Base-by-base conservation (phyloP, 1,140 invertebrate species). In the Alviniconcha marisindica region DNA sequence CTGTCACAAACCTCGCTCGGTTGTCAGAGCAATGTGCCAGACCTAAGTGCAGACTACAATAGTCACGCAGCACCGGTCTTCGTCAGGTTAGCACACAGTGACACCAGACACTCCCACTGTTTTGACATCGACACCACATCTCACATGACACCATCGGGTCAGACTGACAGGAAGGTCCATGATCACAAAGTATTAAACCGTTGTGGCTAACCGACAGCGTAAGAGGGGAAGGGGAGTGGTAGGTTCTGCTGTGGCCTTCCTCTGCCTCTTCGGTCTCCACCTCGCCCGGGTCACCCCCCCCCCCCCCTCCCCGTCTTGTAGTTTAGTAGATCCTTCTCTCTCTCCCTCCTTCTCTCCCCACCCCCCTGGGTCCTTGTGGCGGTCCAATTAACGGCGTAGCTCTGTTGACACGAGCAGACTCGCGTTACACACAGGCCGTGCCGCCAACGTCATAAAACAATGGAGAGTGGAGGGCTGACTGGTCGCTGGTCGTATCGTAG, bases 341-440 rank as follows among this genome's bases (percentile, higher is more conserved):
- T 7, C 60, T 24, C 21, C 60, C 60, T 7, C 60, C 28, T 24
- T 24, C 60, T 24, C 28, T 24, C 21, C 21, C 28, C 24, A 14
- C 60, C 60, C 60, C 60, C 24, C 10, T 63, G 5, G 60, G 21
- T n/a, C 7, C 28, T 24, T 24, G 21, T 63, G 21, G 60, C 60
- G 60, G 21, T 31, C 60, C 60, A 63, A 63, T 63, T 63, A 63
- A 31, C 21, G 60, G 24, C 24, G 60, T 24, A n/a, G 24, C 10
- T 24, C 60, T 63, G 60, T 63, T 63, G 60, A 63, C 60, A 63
- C 60, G 60, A n/a, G 4, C n/a, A n/a, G n/a, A n/a, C n/a, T n/a
- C 60, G 21, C 28, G 10, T 63, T 63, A n/a, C 60, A 31, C 60
- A n/a, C 21, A 14, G 60, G 60, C 28, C 60, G 60, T 63, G 60